A percentile compares a stretch with the other conserved stretches of the same genome.
phyloP scores from a whole-genome alignment of 2,888 invertebrate species.

The Lacanobia wlatinum region DNA sequence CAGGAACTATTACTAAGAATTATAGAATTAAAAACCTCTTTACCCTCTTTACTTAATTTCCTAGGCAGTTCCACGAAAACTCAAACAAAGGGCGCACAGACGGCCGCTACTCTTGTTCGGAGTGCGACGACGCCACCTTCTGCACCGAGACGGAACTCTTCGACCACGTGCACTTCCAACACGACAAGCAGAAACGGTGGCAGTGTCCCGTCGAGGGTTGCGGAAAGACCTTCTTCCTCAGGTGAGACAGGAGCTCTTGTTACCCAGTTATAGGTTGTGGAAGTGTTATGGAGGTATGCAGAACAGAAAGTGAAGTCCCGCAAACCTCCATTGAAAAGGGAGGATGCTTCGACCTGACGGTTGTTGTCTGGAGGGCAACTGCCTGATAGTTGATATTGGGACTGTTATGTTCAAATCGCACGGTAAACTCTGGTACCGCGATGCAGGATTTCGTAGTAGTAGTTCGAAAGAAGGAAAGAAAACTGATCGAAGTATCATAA shows the following conservation, averaged over 20 bases:
- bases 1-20: no score
- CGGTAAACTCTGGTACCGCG: no score
- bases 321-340: no score
- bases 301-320: no score
- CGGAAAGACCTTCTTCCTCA: conserved; percentile 74
- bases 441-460: no score
- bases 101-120: conserved; percentile 77
- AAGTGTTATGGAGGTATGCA: neutral
- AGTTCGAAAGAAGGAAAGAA: no score
- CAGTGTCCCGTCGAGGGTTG: conserved; percentile 84
- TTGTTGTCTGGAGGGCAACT: no score
- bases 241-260: neutral
- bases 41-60: no score
- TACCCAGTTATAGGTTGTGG: neutral
- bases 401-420: no score
- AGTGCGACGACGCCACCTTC: conserved; percentile 76
- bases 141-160: conserved; percentile 85
- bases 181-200: conserved; percentile 84
- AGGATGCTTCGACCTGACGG: no score
- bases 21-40: neutral
- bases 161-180: conserved; percentile 89
- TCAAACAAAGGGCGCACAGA: conserved; percentile 70
- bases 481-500: no score
- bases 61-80: conserved; percentile 85
- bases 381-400: no score